These are phyloP conservation scores for Orchesella flavescens DNA, from an alignment of 2,888 invertebrate genomes.

Conservation along the genomic window DNA sequence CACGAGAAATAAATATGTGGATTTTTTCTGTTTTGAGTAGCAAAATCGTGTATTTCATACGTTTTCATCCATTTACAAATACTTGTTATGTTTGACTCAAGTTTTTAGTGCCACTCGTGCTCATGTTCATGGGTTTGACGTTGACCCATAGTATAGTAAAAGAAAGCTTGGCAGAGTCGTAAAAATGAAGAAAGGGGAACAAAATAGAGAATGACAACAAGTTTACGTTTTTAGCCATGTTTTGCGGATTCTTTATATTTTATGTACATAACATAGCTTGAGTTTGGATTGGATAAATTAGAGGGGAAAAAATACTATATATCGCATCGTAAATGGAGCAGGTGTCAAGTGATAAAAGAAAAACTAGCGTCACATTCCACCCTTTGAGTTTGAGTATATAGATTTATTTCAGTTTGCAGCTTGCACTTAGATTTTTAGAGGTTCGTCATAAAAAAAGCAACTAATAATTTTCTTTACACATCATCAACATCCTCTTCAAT, in stretches of 20 bases:
- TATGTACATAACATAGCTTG: no score
- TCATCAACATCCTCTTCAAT: constrained; percentile 54
- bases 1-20: background rate
- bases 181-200: constrained; percentile 16
- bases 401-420: no score
- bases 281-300: no score
- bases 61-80: no score
- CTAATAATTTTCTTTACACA: constrained; percentile 27
- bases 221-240: background rate
- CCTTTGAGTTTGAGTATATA: background rate
- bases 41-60: constrained; percentile 21
- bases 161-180: no score
- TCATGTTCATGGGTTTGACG: background rate
- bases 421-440: constrained; percentile 20
- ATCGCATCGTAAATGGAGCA: constrained; percentile 51
- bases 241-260: no score
- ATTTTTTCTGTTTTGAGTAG: background rate
- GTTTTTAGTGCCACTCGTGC: constrained; percentile 1
- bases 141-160: background rate
- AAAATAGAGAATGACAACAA: constrained; percentile 11
- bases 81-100: no score
- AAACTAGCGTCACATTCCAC: constrained; percentile 14
- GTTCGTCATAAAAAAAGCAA: constrained; percentile 14
- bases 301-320: no score
- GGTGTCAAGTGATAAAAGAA: constrained; percentile 48